Evolutionary conservation across 2,888 invertebrate species (phyloP).

Genomic region (Ametastegia equiseti): DNA sequence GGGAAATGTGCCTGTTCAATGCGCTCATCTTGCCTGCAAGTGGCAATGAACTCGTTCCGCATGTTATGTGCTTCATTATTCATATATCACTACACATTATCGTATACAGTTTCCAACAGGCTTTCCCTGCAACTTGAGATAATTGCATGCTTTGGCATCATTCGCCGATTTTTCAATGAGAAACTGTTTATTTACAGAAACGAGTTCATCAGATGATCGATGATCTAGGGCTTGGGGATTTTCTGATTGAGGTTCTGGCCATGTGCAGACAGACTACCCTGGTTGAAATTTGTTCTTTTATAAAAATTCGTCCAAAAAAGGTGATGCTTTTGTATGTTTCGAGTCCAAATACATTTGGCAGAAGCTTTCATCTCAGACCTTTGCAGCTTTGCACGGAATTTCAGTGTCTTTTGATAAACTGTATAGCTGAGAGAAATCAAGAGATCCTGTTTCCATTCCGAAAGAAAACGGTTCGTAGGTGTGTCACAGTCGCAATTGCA

Average conservation of each 20-base stretch:
- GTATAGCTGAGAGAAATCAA: too few relatives aligned
- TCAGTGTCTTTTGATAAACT: too few relatives aligned
- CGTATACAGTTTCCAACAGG: background rate
- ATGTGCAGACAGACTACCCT: background rate
- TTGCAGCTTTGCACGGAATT: too few relatives aligned
- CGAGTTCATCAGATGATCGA: too few relatives aligned
- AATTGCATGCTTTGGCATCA: too few relatives aligned
- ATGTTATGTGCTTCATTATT: slow-evolving; percentile 10
- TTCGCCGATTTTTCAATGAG: background rate
- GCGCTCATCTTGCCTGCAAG: slow-evolving; percentile 18
- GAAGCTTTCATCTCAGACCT: too few relatives aligned
- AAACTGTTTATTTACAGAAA: background rate
- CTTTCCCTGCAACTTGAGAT: background rate
- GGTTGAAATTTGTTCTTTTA: too few relatives aligned
- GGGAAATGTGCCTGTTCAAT: slow-evolving; percentile 18
- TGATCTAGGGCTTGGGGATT: background rate
- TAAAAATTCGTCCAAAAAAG: too few relatives aligned
- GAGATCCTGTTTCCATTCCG: slow-evolving; percentile 16
- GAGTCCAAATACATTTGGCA: too few relatives aligned
- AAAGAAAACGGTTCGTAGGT: background rate
- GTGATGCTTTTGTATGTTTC: too few relatives aligned
- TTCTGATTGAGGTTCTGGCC: background rate
- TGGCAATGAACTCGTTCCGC: slow-evolving; percentile 42
- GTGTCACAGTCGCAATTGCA: background rate
- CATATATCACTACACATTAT: background rate